Base-by-base conservation (phyloP, 2,113 vertebrate species). In the Pluvianellus socialis region DNA sequence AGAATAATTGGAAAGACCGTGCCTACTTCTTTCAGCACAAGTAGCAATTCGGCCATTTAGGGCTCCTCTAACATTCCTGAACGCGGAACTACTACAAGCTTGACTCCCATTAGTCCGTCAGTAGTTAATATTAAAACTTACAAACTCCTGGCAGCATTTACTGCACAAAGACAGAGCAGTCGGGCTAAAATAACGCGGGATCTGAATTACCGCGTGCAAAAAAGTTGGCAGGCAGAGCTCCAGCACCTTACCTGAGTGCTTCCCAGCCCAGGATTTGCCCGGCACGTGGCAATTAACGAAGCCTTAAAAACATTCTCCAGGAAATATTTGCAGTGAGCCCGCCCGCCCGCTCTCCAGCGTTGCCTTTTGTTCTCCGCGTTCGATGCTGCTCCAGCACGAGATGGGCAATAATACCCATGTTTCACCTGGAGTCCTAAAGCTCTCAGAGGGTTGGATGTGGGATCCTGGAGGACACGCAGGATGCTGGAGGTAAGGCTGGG, bases 1-100 rank as follows among this genome's bases (percentile, higher is more conserved):
- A 96, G 98, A 98, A 96, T 95, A 88, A 97, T 94, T 97, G 97
- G 95, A 97, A 98, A 96, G 94, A 84, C 82, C 94, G 58, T 83
- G 96, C 96, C 95, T 96, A 88, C 92, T 96, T 90, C 97, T 96
- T 97, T 96, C 97, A 96, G 94, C 79, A 21, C 74, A 79, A 97
- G 79, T 74, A 94, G 98, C 97, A 98, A 96, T 97, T 97, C 81
- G 0, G 87, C 93, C 97, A 96, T 98, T 98, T 96, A 98, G 83
- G 86, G 93, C 96, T 97, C 95, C 83, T 96, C 94, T 68, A 50
- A 91, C 95, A 72, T 94, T 90, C 94, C 96, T 94, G 94, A 96
- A 74, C 1, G 1, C 82, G 59, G 81, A 86, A 49, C 59, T 42
- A 1, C 90, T 67, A 44, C 88, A 93, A 79, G 87, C 65, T 68